A percentile compares a stretch with the other conserved stretches of the same genome.
These are phyloP conservation scores for Salticus scenicus DNA, from an alignment of 2,888 invertebrate species.

Conservation along the genomic window DNA sequence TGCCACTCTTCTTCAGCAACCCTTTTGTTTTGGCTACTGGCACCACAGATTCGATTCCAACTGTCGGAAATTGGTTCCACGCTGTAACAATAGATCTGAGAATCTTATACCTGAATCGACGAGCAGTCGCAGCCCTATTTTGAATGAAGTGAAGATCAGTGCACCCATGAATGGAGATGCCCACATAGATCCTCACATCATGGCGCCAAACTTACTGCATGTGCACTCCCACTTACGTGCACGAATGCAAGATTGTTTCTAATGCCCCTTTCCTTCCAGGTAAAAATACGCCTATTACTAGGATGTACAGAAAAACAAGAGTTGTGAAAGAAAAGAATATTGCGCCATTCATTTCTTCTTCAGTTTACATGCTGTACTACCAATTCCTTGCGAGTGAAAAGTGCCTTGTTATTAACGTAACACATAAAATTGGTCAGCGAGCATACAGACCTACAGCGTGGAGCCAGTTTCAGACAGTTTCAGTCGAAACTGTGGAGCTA, in stretches of 20 bases:
- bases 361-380: background rate
- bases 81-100: no score
- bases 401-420: no score
- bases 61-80: no score
- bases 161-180: background rate
- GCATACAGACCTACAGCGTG: background rate
- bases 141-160: no score
- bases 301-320: background rate
- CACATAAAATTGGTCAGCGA: no score
- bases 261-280: background rate
- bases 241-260: background rate
- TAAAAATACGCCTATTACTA: constrained; percentile 27
- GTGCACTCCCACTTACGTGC: background rate
- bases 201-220: background rate
- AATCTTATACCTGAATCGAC: no score
- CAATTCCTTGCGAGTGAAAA: background rate
- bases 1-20: no score
- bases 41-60: no score
- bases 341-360: no score
- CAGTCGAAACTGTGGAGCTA: constrained; percentile 10
- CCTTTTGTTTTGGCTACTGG: no score
- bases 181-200: background rate
- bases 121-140: no score
- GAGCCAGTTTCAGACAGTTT: background rate
- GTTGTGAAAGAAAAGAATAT: background rate